These are phyloP conservation scores for Ranitomeya variabilis DNA, from an alignment of 2,113 vertebrate species.

Conservation along the genomic window DNA sequence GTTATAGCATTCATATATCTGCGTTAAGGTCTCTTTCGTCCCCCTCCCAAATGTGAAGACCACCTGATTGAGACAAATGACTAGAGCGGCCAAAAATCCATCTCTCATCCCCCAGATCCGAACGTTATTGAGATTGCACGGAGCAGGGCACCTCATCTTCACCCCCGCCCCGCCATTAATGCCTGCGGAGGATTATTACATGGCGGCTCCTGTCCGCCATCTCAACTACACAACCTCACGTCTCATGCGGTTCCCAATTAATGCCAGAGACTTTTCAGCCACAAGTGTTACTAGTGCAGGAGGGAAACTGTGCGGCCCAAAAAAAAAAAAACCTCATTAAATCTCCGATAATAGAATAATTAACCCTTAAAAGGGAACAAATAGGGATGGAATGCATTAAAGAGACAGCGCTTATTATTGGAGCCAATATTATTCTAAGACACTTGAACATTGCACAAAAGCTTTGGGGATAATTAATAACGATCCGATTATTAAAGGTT, in stretches of 20 bases:
- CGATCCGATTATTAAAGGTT: not conserved
- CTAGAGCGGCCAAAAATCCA: conserved; percentile 54
- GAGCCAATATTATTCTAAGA: not conserved
- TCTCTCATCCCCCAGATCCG: conserved; percentile 58
- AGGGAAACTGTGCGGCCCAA: conserved; percentile 6
- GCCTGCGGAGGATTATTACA: conserved; percentile 34
- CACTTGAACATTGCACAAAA: not conserved
- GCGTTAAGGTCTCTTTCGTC: conserved; percentile 56
- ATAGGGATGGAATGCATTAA: not conserved
- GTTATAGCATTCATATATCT: not conserved
- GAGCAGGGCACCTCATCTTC: conserved; percentile 27
- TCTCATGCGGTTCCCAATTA: conserved; percentile 69
- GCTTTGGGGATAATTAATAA: not conserved
- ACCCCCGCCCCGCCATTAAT: conserved; percentile 52
- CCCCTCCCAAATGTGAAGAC: conserved; percentile 57
- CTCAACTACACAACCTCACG: conserved; percentile 60
- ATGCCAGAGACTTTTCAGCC: conserved; percentile 65
- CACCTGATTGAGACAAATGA: conserved; percentile 69
- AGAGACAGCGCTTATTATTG: not conserved
- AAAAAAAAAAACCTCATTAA: conserved; percentile 32
- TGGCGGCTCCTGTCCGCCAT: not conserved
- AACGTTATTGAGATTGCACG: conserved; percentile 40
- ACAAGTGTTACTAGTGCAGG: conserved; percentile 63
- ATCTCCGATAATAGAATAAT: conserved; percentile 46
- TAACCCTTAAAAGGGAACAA: conserved; percentile 10